phyloP scores from a whole-genome alignment of 2,797 vertebrate genomes.

The Pipistrellus pipistrellus region DNA sequence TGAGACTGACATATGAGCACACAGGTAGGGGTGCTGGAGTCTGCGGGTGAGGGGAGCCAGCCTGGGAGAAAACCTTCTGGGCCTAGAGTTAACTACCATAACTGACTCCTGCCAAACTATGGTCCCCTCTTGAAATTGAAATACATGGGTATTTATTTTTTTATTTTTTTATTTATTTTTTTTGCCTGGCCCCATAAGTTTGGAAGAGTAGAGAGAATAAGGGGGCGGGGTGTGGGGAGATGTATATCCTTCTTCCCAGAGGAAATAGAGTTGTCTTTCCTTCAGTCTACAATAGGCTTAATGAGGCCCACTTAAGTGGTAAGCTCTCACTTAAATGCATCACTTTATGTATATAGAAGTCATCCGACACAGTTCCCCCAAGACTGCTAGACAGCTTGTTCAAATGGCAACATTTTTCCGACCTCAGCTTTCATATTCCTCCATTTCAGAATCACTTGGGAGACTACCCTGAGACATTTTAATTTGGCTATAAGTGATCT shows the following conservation, averaged over 20 bases:
- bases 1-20: background rate
- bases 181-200: background rate
- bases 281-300: background rate
- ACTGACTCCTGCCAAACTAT: background rate
- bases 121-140: background rate
- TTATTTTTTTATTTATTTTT: background rate
- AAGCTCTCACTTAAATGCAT: background rate
- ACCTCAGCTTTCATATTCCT: slow-evolving; percentile 72
- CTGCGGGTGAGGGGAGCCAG: rapidly evolving
- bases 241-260: background rate
- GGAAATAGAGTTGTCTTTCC: background rate
- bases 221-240: rapidly evolving
- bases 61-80: no score
- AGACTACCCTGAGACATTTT: slow-evolving; percentile 72
- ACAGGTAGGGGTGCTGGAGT: no score
- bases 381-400: slow-evolving; percentile 69
- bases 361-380: slow-evolving; percentile 44
- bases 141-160: background rate
- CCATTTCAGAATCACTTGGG: slow-evolving; percentile 61
- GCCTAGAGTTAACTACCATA: rapidly evolving
- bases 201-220: background rate
- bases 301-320: background rate
- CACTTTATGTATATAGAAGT: slow-evolving; percentile 41
- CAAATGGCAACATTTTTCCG: slow-evolving; percentile 59
- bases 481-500: slow-evolving; percentile 74